Conservation (phyloP, 53 echinoderm and acorn worm genomes). For the Echinometra lucunter region DNA sequence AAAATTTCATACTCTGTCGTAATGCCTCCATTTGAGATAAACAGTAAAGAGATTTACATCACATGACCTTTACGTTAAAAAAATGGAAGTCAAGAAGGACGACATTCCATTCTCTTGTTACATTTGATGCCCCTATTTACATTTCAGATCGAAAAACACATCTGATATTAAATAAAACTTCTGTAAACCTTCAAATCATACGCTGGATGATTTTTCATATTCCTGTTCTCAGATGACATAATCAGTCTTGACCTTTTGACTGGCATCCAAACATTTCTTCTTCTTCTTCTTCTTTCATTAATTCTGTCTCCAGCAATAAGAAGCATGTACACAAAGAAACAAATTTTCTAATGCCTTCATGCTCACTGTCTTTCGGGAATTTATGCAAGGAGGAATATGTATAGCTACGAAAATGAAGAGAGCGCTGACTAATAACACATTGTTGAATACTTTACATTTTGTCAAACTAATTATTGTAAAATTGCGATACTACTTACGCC, state of each 20-base stretch:
- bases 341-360: too few species aligned
- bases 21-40: constrained; percentile 20
- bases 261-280: too few species aligned
- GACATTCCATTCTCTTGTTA: background rate
- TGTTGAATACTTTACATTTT: background rate
- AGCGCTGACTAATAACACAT: background rate
- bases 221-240: background rate
- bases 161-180: background rate
- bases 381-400: too few species aligned
- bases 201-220: too few species aligned
- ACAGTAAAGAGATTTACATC: background rate
- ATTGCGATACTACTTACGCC: background rate
- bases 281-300: too few species aligned
- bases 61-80: constrained; percentile 8
- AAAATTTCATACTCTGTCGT: background rate
- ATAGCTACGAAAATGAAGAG: background rate
- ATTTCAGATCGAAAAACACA: background rate
- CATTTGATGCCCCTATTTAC: background rate
- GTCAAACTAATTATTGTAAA: background rate
- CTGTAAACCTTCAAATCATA: background rate
- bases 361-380: too few species aligned
- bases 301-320: too few species aligned
- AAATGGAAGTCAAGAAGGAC: background rate
- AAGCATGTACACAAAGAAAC: too few species aligned
- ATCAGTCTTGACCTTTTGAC: background rate